Base-by-base conservation (phyloP, 2,113 vertebrate genomes). In the Alligator sinensis region DNA sequence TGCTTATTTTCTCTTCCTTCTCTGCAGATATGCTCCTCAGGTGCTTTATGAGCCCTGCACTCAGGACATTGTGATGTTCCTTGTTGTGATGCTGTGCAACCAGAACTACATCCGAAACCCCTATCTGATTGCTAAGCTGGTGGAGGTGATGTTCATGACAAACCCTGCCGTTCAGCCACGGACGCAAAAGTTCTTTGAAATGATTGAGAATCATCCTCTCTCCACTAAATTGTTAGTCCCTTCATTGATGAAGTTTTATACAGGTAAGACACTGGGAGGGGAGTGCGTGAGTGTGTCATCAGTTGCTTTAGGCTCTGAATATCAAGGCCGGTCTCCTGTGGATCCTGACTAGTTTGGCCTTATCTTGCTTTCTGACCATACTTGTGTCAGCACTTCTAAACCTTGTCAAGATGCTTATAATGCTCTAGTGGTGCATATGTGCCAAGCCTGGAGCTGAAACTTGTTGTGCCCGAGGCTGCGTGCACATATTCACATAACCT, bases 241-340 rank as follows among this genome's bases (percentile, higher is more conserved):
- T 4, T 99, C 99, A n/a, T 98, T 99, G 94, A 99, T 99, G 99
- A 99, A 99, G 97, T 99, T 99, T 97, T 99, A 99, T 96, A 99
- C 99, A 82, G 99, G 99, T 99, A 87, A 91, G 96, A 47, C 80
- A 55, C 47, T 89, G 47, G 47, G 47, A 47, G 47, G 47, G 47
- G 9, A 47, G 47, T 47, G 47, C 47, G 47, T 47, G 47, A 6
- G 47, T 7, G 3, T 47, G 47, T 47, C 47, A 47, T 47, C 63
- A 68, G 4, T 63, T 63, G 6, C 58, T 82, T 12, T 62, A 77
- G 55, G 14, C 58, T 76, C 63, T 30, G 0, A 58, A 59, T 10
- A 1, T 11, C 15, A 21, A 13, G 15, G 18, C 1, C 72, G 9
- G 47, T 47, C 47, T 9, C 82, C 19, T 77, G 21, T 63, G 22